phyloP scores from a whole-genome alignment of 1,140 invertebrate genomes.

The Catajapyx aquilonaris region DNA sequence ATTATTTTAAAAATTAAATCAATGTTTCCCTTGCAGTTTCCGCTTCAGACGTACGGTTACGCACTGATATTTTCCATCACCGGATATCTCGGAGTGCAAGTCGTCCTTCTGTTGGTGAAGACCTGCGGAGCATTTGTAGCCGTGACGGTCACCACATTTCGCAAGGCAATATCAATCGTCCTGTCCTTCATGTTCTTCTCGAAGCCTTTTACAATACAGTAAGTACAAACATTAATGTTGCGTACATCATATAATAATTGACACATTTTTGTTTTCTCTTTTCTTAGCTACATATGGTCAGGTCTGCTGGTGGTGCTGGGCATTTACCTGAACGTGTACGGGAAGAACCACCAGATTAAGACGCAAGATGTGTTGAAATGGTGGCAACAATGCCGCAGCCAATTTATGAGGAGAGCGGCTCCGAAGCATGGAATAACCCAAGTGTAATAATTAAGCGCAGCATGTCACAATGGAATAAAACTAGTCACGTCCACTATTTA shows the following conservation, averaged over 20 bases:
- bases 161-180: constrained; percentile 80
- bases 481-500: no score
- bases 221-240: constrained; percentile 25
- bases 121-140: constrained; percentile 73
- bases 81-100: constrained; percentile 79
- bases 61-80: constrained; percentile 65
- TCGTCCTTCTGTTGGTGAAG: constrained; percentile 69
- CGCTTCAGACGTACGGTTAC: constrained; percentile 60
- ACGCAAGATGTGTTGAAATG: no score
- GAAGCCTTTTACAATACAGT: constrained; percentile 87
- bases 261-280: constrained; percentile 11
- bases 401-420: no score
- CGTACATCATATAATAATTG: constrained; percentile 7
- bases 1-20: constrained; percentile 1
- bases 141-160: constrained; percentile 67
- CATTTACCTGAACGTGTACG: constrained; percentile 77
- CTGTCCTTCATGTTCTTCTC: constrained; percentile 83
- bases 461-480: no score
- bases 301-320: constrained; percentile 65
- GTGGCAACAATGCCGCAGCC: no score
- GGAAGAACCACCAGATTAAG: no score
- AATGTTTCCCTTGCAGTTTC: constrained; percentile 34
- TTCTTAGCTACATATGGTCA: constrained; percentile 69
- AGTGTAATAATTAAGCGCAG: no score
- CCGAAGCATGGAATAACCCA: no score